Evolutionary conservation across 2,797 vertebrate genomes (phyloP).

Genomic region (Hipposideros larvatus): DNA sequence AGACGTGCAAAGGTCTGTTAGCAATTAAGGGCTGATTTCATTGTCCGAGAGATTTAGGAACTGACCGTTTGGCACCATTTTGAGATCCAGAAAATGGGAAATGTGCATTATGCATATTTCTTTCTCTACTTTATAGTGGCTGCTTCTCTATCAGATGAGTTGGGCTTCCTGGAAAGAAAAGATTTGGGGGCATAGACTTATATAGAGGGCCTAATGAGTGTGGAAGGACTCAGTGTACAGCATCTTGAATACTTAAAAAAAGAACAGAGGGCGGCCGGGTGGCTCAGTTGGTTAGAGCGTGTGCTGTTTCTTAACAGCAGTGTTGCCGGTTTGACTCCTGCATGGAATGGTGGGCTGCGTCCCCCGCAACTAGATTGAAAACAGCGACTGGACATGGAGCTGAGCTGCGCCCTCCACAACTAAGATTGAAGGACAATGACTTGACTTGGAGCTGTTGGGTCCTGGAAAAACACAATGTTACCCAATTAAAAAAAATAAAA

Average conservation of each 20-base stretch:
- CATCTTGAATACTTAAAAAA: slow-evolving; percentile 35
- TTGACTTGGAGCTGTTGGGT: too few species aligned
- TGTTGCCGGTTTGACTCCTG: too few species aligned
- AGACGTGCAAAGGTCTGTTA: background rate
- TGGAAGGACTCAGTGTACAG: background rate
- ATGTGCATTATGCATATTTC: background rate
- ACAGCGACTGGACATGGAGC: too few species aligned
- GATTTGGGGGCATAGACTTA: background rate
- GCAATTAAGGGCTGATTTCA: background rate
- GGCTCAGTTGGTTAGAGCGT: too few species aligned
- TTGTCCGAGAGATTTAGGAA: background rate
- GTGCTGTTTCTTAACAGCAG: too few species aligned
- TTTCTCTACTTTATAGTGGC: background rate
- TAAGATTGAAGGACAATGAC: too few species aligned
- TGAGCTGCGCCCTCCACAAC: too few species aligned
- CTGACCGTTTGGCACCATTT: background rate
- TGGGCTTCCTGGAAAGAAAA: background rate
- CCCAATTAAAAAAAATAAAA: too few species aligned
- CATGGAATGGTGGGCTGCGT: too few species aligned
- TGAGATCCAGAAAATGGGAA: background rate
- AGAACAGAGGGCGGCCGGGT: background rate
- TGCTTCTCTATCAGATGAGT: background rate
- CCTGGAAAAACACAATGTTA: too few species aligned
- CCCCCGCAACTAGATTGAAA: too few species aligned
- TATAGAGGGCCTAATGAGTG: background rate